These are phyloP conservation scores for Galerucella calmariensis DNA, from an alignment of 2,888 invertebrate genomes.

Conservation along the genomic window DNA sequence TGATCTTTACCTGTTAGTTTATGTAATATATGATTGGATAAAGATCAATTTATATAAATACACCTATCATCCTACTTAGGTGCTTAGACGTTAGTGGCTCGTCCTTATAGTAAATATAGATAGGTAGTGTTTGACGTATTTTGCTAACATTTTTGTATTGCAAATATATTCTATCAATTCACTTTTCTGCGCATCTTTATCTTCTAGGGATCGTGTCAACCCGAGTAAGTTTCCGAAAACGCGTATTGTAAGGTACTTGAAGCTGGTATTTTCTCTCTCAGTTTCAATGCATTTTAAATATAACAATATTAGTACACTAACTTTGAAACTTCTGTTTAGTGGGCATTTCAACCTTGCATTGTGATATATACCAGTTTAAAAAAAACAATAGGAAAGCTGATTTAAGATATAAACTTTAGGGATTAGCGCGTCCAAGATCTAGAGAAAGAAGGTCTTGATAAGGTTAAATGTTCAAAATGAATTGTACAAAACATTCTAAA, in stretches of 20 bases:
- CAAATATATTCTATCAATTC: not conserved
- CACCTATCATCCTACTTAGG: not conserved
- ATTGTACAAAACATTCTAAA: too few species aligned
- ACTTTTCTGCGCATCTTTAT: not conserved
- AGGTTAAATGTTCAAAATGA: too few species aligned
- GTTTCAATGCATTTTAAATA: too few species aligned
- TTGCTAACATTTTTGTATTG: not conserved
- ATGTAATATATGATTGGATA: slow-evolving; percentile 33
- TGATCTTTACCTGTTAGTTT: slow-evolving; percentile 34
- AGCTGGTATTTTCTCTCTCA: not conserved
- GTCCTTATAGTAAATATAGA: not conserved
- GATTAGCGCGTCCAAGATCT: too few species aligned
- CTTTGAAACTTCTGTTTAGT: too few species aligned
- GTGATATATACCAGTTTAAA: not conserved
- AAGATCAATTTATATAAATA: slow-evolving; percentile 23
- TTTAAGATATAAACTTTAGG: too few species aligned
- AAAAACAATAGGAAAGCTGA: not conserved
- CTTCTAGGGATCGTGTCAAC: too few species aligned
- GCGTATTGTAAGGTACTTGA: too few species aligned
- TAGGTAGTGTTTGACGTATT: not conserved
- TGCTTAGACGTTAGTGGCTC: not conserved
- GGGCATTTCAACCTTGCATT: not conserved
- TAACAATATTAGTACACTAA: too few species aligned
- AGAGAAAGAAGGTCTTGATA: too few species aligned
- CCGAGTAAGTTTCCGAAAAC: too few species aligned